Percentiles rank a stretch among this genome's conserved stretches.
Evolutionary conservation across 2,797 vertebrate genomes (phyloP).

Genomic region (Arctocebus calabarensis): DNA sequence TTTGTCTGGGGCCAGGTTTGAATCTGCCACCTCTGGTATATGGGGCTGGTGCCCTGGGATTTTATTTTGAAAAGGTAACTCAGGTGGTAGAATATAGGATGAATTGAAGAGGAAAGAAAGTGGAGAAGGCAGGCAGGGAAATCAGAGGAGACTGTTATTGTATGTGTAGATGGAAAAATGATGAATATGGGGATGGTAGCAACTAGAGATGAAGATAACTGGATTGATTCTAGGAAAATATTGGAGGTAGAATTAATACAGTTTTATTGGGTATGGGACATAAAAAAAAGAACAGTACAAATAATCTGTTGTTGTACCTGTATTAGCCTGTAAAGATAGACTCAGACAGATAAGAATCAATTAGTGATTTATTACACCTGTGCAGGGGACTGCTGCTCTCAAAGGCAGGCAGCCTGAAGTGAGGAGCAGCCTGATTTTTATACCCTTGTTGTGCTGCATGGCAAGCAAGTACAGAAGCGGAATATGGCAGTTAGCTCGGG

Average conservation of each 20-base stretch:
- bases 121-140: not conserved
- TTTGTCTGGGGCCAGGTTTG: too few relatives aligned
- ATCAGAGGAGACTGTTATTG: not conserved
- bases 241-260: not conserved
- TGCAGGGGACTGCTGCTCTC: too few relatives aligned
- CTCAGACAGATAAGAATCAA: too few relatives aligned
- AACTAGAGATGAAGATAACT: constrained; percentile 16
- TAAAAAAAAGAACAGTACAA: constrained; percentile 20
- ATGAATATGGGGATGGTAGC: not conserved
- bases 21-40: too few relatives aligned
- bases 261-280: not conserved
- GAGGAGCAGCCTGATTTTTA: too few relatives aligned
- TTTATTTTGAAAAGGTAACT: constrained; percentile 41
- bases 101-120: constrained; percentile 3
- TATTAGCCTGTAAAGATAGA: too few relatives aligned
- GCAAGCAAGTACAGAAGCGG: too few relatives aligned
- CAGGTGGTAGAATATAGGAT: not conserved
- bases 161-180: not conserved
- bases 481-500: too few relatives aligned
- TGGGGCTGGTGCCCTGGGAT: not conserved
- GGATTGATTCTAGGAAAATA: not conserved
- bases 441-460: too few relatives aligned
- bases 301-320: not conserved
- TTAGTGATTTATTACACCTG: too few relatives aligned
- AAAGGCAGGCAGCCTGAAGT: too few relatives aligned